Base-by-base conservation (phyloP, 1,140 invertebrate species). In the Polyergus mexicanus region DNA sequence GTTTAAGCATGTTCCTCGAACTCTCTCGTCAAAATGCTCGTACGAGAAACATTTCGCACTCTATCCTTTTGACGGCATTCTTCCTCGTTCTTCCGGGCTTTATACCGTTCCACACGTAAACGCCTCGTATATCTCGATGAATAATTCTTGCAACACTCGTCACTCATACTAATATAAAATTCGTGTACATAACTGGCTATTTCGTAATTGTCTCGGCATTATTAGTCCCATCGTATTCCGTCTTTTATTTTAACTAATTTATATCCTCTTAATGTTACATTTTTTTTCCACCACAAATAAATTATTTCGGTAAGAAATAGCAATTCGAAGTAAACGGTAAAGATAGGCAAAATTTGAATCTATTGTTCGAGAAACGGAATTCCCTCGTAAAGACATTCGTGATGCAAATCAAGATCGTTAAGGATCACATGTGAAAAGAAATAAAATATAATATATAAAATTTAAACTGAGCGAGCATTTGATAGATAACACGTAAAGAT, bases 381-480 rank as follows among this genome's bases (percentile, higher is more conserved):
- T 16, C 3, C 56, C 32, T 7, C 25, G 38, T n/a, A 8, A 38
- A 25, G 3, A n/a, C 7, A 62, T 71, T 7, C 16, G 32, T 2
- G 16, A 22, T 32, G 38, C 10, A 72, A 58, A 10, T 22, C 16
- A 58, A 78, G 60, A 66, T 25, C 32, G 6, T 58, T 35, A n/a
- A 66, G 5, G 8, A 28, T 41, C 16, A 58, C 35, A 38, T n/a
- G 54, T 7, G 6, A 38, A 72, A 72, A 83, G 25, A 72, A 72
- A 83, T 83, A 80, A 56, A 56, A 80, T 69, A 71, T 41, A 71
- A 86, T 60, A 87, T 60, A 87, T 88, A 76, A 68, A 76, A 80
- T 76, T 47, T 76, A n/a, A 60, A 51, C 66, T 35, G 68, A 72
- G 7, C 38, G 11, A 60, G 3, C 54, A 35, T 69, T 51, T 22